Evolutionary conservation across 2,797 vertebrate species (phyloP), one percentile per base, ranked within the genome.

Genomic region (Falco cherrug): DNA sequence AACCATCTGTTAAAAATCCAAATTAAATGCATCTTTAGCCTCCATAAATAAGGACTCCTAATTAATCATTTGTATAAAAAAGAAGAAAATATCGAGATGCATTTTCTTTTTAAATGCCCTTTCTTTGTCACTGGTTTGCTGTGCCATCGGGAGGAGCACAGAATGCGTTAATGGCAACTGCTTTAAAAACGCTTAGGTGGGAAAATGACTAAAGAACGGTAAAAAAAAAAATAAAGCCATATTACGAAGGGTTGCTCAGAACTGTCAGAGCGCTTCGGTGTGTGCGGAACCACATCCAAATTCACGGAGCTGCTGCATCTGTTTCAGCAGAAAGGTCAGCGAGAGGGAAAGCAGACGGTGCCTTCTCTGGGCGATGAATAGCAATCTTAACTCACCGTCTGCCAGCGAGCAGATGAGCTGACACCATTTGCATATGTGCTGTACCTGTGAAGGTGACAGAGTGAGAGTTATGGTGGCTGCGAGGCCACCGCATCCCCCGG

Each of bases 401-500:
- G 96, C 80, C 95, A 90, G 79, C 47, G 75, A 68, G 93, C 95
- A 96, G 95, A 92, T 87, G 95, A 93, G 93, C 95, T 87, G 95
- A 53, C 95, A 74, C 78, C 80, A 91, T 94, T 88, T 94, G 96
- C 96, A 93, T 91, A 85, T 84, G 93, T 61, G 93, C 89, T 69
- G 74, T 71, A 95, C 94, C 94, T 97, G 96, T 74, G 95, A 95
- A 96, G 95, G 97, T 96, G 95, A 93, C 67, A 89, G 93, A 85
- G 92, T 4, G 65, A 89, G 95, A 97, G 92, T 69, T 79, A 92
- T 29, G 89, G 90, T 8, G 84, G 37, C 89, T 48, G 60, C 83
- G 81, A 69, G 89, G 95, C 88, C 84, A 37, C 87, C 86, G 91
- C 87, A 57, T 57, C 87, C 91, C 51, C 73, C 6, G 76, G 71